These are phyloP conservation scores for Mesitornis unicolor DNA, from an alignment of 2,113 vertebrate species.

Conservation along the genomic window DNA sequence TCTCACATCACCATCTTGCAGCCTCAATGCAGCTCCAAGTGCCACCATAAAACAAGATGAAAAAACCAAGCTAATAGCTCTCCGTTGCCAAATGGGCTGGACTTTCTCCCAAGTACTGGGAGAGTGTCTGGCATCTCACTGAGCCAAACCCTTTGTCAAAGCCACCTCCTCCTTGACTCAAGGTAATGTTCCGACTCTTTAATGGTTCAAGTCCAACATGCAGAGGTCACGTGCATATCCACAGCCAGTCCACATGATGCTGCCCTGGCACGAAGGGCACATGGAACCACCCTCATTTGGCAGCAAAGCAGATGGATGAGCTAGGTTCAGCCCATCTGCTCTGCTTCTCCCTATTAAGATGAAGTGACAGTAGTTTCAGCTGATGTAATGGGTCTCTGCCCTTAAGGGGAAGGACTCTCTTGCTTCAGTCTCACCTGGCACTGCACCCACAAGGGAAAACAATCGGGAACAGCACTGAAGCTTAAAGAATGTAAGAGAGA, in stretches of 20 bases:
- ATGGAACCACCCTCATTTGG: neutral
- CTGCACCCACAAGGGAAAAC: neutral
- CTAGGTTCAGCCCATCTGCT: neutral
- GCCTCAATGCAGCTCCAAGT: neutral
- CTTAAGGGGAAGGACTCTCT: neutral
- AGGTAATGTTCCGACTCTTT: neutral
- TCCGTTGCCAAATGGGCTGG: neutral
- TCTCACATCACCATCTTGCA: neutral
- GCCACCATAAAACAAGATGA: neutral
- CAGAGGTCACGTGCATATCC: rapidly evolving
- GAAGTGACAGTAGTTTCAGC: neutral
- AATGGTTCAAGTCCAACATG: rapidly evolving
- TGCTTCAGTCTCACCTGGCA: neutral
- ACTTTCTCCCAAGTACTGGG: neutral
- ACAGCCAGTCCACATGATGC: neutral
- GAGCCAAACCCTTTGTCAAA: neutral
- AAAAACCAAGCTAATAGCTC: neutral
- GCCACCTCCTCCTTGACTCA: neutral
- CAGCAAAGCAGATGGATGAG: rapidly evolving
- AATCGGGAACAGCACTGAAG: neutral
- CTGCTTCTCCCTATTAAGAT: neutral
- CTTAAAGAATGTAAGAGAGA: neutral
- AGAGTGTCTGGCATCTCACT: neutral
- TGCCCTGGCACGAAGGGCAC: rapidly evolving
- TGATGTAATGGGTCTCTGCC: neutral